Base-by-base conservation (phyloP, 2,113 vertebrate species). In the Cettia cetti region DNA sequence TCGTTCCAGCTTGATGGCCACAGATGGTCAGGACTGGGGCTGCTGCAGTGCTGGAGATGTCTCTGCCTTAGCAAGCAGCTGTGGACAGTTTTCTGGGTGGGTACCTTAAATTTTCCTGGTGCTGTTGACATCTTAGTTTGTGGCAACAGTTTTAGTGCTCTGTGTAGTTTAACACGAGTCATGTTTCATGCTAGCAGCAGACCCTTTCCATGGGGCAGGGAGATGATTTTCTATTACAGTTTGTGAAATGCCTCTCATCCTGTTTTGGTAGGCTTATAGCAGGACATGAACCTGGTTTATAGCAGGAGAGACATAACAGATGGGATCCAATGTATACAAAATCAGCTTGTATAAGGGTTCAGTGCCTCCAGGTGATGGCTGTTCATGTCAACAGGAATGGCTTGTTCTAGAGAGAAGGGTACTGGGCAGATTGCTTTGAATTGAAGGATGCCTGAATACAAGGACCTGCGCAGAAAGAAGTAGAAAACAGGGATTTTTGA, bases 91-190 rank as follows among this genome's bases (percentile, higher is more conserved):
- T 81, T 86, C 50, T 88, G 33, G 26, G 7, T 7, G 27, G 20
- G 11, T 59, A n/a, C 33, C 21, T 63, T 86, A 77, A 69, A 88
- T 77, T 74, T 76, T 60, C 52, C 13, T 8, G 2, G 10, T 59
- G 44, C 15, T 26, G 39, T 64, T 31, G 11, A 20, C 30, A 45
- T 66, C 28, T 82, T 45, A 24, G 30, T 44, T 53, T 72, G 37
- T 40, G 37, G 23, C 17, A 76, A 13, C 27, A 3, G 3, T 31
- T 82, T 64, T 77, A 56, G 50, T 86, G 64, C 35, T 33, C 15
- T 31, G 12, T 81, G 15, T 81, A 30, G 35, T 63, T 92, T 61
- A 72, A 74, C 23, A 17, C 0, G 0, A 1, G 4, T 26, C 15
- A 6, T 3, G 6, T 85, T 90, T 84, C n/a, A 47, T 63, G 42